Evolutionary conservation across 35 echinoderm and acorn worm genomes (phyloP), one percentile per base, ranked within the genome.

Genomic region (Ptychodera flava): DNA sequence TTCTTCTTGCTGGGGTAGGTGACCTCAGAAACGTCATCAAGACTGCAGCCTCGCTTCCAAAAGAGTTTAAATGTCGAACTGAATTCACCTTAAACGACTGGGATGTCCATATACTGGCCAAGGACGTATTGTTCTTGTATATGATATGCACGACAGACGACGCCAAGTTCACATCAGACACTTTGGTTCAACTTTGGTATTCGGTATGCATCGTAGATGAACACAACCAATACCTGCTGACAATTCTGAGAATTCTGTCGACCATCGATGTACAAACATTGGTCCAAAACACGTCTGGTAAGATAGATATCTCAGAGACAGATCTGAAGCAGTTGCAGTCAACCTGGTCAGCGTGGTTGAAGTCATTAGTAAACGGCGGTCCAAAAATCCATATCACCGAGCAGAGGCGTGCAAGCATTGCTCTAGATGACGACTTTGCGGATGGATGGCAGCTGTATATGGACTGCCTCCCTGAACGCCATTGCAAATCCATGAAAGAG

Each of bases 91-190:
- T 94, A 27, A 91, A 91, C 52, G 93, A 94, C 76, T 77, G 77
- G 0, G 89, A 91, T 31, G 89, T 78, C 35, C 89, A 85, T 80
- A 45, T 81, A 0, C 78, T 88, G 76, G 93, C 93, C 22, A 88
- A 89, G 45, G 91, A 94, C 37, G 83, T 91, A 28, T 78, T 94
- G 16, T 85, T 94, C 38, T 78, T 94, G 28, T 94, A 76, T 32
- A 94, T 94, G 86, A 81, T 94, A 36, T 85, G 16, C 28, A 64
- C 45, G 6, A 12, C 6, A 6, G 45, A 64, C 22, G 6, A 64
- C 22, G 22, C 22, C 45, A 22, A 6, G 6, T 22, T 22, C 45
- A 64, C 45, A 64, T 6, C 45, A 64, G 45, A 64, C 22, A 22
- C 45, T 64, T 64, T 64, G 45, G 45, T 64, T 12, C 45, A 64